A percentile compares a stretch with the other conserved stretches of the same genome.
Evolutionary conservation across 2,113 vertebrate species (phyloP).

Genomic region (Calidris pygmaea): DNA sequence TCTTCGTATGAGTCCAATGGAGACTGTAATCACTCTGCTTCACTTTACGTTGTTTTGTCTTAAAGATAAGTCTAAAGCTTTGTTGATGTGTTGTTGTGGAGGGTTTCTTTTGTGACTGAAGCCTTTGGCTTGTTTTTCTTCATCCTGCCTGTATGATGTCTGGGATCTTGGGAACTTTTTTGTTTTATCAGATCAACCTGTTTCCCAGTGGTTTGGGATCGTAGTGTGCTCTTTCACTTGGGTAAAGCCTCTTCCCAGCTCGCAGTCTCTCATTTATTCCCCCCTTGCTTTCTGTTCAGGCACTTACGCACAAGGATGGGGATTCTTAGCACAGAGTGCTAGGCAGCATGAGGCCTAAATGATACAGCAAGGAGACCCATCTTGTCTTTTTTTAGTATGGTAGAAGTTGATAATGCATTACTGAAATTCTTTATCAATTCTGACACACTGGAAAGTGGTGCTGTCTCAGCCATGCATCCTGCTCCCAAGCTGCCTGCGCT

Average conservation of each 20-base stretch:
- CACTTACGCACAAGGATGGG: rapidly evolving
- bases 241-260: background rate
- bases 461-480: background rate
- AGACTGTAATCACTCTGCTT: background rate
- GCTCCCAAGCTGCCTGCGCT: background rate
- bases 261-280: background rate
- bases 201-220: background rate
- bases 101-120: background rate
- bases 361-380: background rate
- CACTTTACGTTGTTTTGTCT: background rate
- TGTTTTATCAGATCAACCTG: background rate
- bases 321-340: background rate
- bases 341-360: background rate
- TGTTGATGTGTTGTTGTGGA: background rate
- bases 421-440: background rate
- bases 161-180: background rate
- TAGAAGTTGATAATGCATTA: background rate
- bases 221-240: rapidly evolving
- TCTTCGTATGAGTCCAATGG: rapidly evolving
- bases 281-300: background rate
- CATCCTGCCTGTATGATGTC: background rate
- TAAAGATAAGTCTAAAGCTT: background rate
- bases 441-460: background rate
- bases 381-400: background rate
- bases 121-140: background rate